Base-by-base conservation (phyloP, 2,888 invertebrate species). In the Ceraclea dissimilis region DNA sequence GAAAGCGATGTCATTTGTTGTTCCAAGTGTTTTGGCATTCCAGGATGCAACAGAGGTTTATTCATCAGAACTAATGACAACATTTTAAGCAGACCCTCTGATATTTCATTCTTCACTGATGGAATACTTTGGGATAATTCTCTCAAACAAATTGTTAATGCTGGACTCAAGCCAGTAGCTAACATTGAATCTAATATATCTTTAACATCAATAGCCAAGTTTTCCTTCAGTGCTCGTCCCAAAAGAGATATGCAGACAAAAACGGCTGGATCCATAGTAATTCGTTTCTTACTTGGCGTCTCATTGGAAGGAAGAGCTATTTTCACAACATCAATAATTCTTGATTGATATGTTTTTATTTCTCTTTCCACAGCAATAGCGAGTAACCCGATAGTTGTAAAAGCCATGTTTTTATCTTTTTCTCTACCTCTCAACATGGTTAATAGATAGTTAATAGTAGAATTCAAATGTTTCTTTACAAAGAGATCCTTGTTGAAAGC, bases 241-340 rank as follows among this genome's bases (percentile, higher is more conserved):
- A 99, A 72, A 63, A 97, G 79, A 22, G 94, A 93, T 19, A 99
- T 88, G 69, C 96, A 98, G 22, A 90, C 88, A 70, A 96, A 97
- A 50, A 97, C 89, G 1, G 92, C 86, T 0, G 94, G 90, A 67
- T 98, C 96, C 51, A 89, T 79, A 21, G 79, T 75, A 5, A 79
- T 71, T 61, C 86, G 81, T 66, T 90, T 90, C 67, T 90, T 93
- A 57, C 83, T 85, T 19, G 88, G 81, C 0, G 83, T 79, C 64
- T 92, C 91, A 66, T 86, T 81, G 0, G 87, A 79, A 1, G 95
- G 94, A 33, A 94, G 70, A 2, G 87, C 82, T 62, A 80, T 75
- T 67, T 86, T 85, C 19, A 94, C 84, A 2, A 86, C 81, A 65
- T 90, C 90, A 88, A 96, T 91, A 57, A 96, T 91, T 66, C 82